Percentiles rank a stretch among this genome's conserved stretches.
Conservation (phyloP, 2,797 vertebrate genomes). For the Tenualosa ilisha region DNA sequence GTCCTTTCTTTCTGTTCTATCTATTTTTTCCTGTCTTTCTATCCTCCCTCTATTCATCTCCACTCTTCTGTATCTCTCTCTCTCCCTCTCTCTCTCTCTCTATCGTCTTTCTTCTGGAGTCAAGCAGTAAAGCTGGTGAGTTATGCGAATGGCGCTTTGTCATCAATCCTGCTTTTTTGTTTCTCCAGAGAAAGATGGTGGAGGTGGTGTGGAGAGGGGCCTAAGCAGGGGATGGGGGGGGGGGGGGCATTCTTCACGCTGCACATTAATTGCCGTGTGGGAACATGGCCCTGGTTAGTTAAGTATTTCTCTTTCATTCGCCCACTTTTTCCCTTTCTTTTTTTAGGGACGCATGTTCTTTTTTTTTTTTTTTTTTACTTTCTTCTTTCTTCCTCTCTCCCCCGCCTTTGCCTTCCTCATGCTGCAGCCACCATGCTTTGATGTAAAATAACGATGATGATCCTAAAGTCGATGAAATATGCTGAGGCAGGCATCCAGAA, state of each 20-base stretch:
- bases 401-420: constrained; percentile 31
- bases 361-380: not conserved
- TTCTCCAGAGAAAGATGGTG: constrained; percentile 55
- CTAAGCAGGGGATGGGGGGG: constrained; percentile 41
- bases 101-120: constrained; percentile 35
- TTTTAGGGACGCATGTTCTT: not conserved
- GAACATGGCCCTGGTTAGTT: constrained; percentile 60
- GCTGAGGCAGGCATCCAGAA: constrained; percentile 61
- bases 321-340: constrained; percentile 29
- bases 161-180: constrained; percentile 72
- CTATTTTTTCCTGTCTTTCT: not conserved
- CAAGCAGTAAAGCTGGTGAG: constrained; percentile 50
- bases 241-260: constrained; percentile 62
- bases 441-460: constrained; percentile 65
- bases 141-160: constrained; percentile 56
- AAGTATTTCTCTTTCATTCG: constrained; percentile 51
- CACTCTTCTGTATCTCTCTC: constrained; percentile 47
- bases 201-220: not conserved
- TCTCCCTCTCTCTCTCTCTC: constrained; percentile 51
- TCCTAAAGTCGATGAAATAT: constrained; percentile 62
- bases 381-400: constrained; percentile 31
- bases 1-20: constrained; percentile 34
- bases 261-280: constrained; percentile 69
- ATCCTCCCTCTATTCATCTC: constrained; percentile 39
- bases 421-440: constrained; percentile 59